Evolutionary conservation across 2,797 vertebrate genomes (phyloP).

Genomic region (Karalla daura): DNA sequence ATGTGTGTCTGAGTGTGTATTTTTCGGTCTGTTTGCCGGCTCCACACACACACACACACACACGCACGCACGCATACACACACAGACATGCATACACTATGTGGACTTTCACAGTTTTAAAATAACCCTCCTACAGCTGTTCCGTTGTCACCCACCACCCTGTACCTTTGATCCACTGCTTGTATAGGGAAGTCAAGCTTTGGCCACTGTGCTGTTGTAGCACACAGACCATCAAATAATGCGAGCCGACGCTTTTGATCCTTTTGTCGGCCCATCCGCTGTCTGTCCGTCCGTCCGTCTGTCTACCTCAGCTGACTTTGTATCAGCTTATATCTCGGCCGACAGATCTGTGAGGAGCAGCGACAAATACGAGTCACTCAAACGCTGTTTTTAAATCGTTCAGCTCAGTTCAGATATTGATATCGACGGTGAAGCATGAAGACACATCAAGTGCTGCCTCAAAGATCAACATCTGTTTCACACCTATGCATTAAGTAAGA

Average conservation of each 20-base stretch:
- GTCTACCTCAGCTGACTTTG: conserved; percentile 12
- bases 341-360: not conserved
- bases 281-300: conserved; percentile 17
- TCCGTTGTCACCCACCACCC: conserved; percentile 10
- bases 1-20: conserved; percentile 48
- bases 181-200: conserved; percentile 50
- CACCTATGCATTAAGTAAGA: not conserved
- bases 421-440: not conserved
- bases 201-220: conserved; percentile 42
- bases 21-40: conserved; percentile 13
- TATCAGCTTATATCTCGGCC: not conserved
- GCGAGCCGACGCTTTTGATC: conserved; percentile 47
- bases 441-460: not conserved
- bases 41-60: no score
- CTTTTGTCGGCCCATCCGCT: conserved; percentile 41
- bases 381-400: not conserved
- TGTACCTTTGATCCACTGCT: conserved; percentile 56
- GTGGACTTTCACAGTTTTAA: conserved; percentile 23
- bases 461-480: not conserved
- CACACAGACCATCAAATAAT: conserved; percentile 47
- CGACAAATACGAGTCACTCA: not conserved
- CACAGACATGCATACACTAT: conserved; percentile 16
- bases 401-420: not conserved
- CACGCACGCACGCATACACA: no score
- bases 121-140: conserved; percentile 16